These are phyloP conservation scores for Sus scrofa DNA, from an alignment of 2,113 vertebrate genomes.

Conservation along the genomic window T2T-Sscrofa CM000813.6:153532501-153533000, in stretches of 20 bases:
- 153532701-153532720: background rate
- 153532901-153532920: background rate
- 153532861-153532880: background rate
- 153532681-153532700: background rate
- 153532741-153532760: conserved; percentile 14
- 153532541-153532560: background rate
- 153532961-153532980: background rate
- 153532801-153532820: background rate
- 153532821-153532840: background rate
- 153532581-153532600: background rate
- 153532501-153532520: background rate
- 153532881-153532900: background rate
- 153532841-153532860: background rate
- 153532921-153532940: background rate
- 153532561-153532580: background rate
- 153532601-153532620: background rate
- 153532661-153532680: background rate
- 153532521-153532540: background rate
- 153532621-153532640: background rate
- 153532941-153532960: background rate
- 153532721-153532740: background rate
- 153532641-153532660: background rate
- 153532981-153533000: background rate
- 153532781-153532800: background rate
- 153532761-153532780: background rate